Conservation (phyloP, 30 jellyfish, hydroid and myxozoan genomes). For the Nemopilema nomurai region DNA sequence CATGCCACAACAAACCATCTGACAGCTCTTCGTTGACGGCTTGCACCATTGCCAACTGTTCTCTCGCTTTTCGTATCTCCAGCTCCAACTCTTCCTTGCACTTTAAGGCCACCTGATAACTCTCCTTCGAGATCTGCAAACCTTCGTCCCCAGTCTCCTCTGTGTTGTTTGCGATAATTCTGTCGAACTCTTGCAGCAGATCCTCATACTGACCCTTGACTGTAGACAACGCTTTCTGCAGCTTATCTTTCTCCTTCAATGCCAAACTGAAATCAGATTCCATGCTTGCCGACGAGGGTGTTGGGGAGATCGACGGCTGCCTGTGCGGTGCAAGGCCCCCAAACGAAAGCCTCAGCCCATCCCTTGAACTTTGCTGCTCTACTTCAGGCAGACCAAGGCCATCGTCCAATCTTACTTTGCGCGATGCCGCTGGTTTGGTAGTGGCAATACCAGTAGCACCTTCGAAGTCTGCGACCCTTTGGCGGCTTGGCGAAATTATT, state of each 20-base stretch:
- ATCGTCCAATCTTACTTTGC: not conserved
- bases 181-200: constrained; percentile 65
- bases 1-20: constrained; percentile 36
- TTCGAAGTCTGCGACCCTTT: constrained; percentile 12
- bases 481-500: constrained; percentile 28
- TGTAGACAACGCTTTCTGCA: constrained; percentile 47
- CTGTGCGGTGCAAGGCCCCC: not conserved
- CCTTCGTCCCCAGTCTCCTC: constrained; percentile 40
- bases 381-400: not conserved
- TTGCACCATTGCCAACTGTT: constrained; percentile 64
- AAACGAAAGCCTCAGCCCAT: not conserved
- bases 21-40: constrained; percentile 56
- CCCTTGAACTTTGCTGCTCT: not conserved
- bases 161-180: constrained; percentile 40
- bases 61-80: constrained; percentile 78
- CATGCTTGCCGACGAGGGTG: constrained; percentile 57
- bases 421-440: not conserved
- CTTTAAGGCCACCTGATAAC: constrained; percentile 58
- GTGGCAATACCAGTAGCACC: not conserved
- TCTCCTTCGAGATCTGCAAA: constrained; percentile 52
- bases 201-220: constrained; percentile 71
- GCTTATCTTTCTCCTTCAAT: constrained; percentile 56
- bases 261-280: constrained; percentile 63
- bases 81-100: constrained; percentile 78
- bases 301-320: constrained; percentile 11